phyloP scores from a whole-genome alignment of 2,113 vertebrate species.

The Rousettus leschenaultii region DNA sequence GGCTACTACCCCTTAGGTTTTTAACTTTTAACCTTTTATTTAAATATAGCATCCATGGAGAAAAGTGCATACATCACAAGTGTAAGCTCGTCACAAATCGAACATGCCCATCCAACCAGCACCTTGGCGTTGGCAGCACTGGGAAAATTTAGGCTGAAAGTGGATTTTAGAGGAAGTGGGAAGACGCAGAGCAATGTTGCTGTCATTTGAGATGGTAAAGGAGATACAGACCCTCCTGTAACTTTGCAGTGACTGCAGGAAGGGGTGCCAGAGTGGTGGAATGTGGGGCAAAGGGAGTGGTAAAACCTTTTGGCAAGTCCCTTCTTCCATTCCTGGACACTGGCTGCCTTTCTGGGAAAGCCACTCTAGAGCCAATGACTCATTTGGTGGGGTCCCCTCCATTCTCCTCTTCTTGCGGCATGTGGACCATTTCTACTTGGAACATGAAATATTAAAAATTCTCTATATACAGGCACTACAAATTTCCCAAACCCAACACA shows the following conservation, averaged over 20 bases:
- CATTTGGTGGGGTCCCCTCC: neutral
- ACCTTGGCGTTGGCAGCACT: neutral
- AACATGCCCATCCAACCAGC: neutral
- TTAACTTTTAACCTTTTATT: neutral
- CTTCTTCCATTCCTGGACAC: neutral
- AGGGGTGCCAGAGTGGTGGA: neutral
- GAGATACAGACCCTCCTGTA: neutral
- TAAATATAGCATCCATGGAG: neutral
- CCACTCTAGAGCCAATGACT: neutral
- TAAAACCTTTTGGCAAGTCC: neutral
- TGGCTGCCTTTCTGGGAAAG: neutral
- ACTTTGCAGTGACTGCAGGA: neutral
- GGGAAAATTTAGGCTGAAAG: neutral
- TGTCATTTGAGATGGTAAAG: neutral
- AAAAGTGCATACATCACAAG: neutral
- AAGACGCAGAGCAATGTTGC: neutral
- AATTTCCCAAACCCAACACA: neutral
- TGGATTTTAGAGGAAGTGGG: neutral
- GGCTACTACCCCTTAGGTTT: neutral
- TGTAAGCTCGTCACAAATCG: neutral
- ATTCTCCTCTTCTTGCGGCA: neutral
- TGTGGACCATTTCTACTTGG: neutral
- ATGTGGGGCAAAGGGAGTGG: neutral
- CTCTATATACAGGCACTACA: neutral
- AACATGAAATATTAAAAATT: neutral